Base-by-base conservation (phyloP, 2,888 invertebrate genomes). In the Herminia tarsipennalis region DNA sequence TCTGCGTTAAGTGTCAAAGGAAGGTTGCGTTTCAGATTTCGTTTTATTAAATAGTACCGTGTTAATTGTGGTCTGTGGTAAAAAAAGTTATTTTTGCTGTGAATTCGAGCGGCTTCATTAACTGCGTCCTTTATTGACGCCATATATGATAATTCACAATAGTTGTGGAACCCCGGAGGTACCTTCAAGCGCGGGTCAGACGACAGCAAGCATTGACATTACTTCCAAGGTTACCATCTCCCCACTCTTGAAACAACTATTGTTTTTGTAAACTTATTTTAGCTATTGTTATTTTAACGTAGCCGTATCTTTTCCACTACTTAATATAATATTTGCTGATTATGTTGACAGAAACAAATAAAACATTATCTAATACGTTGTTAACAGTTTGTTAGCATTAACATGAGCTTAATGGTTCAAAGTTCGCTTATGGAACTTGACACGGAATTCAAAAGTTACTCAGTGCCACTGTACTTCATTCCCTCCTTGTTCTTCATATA, bases 401-500 rank as follows among this genome's bases (percentile, higher is more conserved):
- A n/a, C n/a, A n/a, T n/a, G n/a, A n/a, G n/a, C n/a, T n/a, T n/a
- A n/a, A n/a, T n/a, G n/a, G n/a, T n/a, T n/a, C n/a, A n/a, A n/a
- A n/a, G n/a, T n/a, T n/a, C n/a, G n/a, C n/a, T n/a, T n/a, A n/a
- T n/a, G n/a, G n/a, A n/a, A n/a, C n/a, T n/a, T n/a, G n/a, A n/a
- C n/a, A n/a, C n/a, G n/a, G n/a, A n/a, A n/a, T n/a, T n/a, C n/a
- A n/a, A n/a, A n/a, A n/a, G n/a, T n/a, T n/a, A n/a, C n/a, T n/a
- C n/a, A n/a, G n/a, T n/a, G n/a, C n/a, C n/a, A n/a, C n/a, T n/a
- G n/a, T n/a, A n/a, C n/a, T n/a, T n/a, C n/a, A n/a, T n/a, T n/a
- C n/a, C n/a, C n/a, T n/a, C n/a, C n/a, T n/a, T n/a, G n/a, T n/a
- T 42, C 16, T 22, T 43, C 52, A 59, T 63, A 50, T 50, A 53